Percentiles rank a stretch among this genome's conserved stretches.
phyloP scores from a whole-genome alignment of 2,113 vertebrate species.

The Mastomys natalensis region DNA sequence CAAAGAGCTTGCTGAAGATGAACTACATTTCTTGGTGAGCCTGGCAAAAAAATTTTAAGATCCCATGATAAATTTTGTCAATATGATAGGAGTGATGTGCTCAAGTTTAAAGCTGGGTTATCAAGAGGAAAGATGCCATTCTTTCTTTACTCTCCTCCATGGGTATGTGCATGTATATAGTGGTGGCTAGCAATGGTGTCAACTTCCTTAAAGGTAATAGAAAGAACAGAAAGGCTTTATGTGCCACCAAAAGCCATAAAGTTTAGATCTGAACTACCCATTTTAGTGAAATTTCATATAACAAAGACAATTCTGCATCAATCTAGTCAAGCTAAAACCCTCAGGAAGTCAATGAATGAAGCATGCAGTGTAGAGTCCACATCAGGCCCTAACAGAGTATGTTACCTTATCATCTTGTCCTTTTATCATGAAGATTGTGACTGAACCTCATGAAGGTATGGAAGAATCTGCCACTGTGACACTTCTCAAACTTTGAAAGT shows the following conservation, averaged over 20 bases:
- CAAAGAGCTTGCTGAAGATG: background rate
- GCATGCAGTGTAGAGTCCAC: background rate
- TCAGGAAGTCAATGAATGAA: background rate
- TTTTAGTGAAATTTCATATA: background rate
- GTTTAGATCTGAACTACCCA: background rate
- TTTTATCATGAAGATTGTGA: background rate
- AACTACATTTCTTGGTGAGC: background rate
- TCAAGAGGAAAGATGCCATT: background rate
- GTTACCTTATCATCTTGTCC: background rate
- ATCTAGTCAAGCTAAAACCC: background rate
- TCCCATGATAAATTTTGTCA: background rate
- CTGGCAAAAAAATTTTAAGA: background rate
- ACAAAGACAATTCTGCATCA: background rate
- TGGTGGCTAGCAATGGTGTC: background rate
- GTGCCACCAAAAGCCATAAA: background rate
- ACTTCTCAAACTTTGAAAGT: background rate
- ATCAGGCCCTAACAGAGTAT: background rate
- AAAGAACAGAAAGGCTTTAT: background rate
- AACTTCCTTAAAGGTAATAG: background rate
- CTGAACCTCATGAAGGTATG: accelerated
- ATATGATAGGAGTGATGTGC: background rate
- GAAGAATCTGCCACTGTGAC: background rate
- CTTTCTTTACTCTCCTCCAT: background rate
- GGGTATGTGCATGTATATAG: background rate
- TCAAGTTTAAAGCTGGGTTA: background rate